Evolutionary conservation across 2,797 vertebrate species (phyloP), one percentile per base, ranked within the genome.

Genomic region (Fistularia commersonii): DNA sequence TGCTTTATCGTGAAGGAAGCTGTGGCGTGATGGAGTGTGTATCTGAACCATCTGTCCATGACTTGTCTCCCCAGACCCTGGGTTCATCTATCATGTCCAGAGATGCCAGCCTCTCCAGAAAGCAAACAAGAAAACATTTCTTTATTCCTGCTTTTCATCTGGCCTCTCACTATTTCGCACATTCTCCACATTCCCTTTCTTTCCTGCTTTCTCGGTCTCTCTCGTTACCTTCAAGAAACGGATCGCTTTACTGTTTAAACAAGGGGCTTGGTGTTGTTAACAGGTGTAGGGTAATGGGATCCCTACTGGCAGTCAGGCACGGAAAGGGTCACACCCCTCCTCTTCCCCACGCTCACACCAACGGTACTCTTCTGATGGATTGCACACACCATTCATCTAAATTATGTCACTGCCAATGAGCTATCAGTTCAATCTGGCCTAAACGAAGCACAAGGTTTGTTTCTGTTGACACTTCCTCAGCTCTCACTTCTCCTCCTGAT

Each of bases 281-380:
- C 93, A 93, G 91, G 69, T 92, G 92, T 91, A 89, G 78, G 82
- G 91, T 91, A 91, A 93, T 89, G 87, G 91, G 91, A 92, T 91
- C 90, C 86, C 88, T 69, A 82, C 84, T 83, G 88, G 89, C 91
- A 86, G 88, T 80, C 76, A 63, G 73, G 69, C 74, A 66, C 48
- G 34, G 50, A 61, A 66, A 83, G 88, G 82, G 79, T 81, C 66
- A 63, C 77, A 49, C 71, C 62, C 65, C 72, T 74, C 72, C 74
- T 72, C 61, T 51, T 54, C 57, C 39, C 46, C 67, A 32, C 69
- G 45, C 75, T 70, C 60, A 48, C 62, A 72, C 80, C 69, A 48
- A 72, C 73, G 53, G 72, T 72, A 69, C 72, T 81, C 77, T 80
- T 85, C 91, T 91, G 91, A 90, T 82, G 87, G 87, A 90, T 91